A percentile compares a stretch with the other conserved stretches of the same genome.
Conservation (phyloP, 2,113 vertebrate genomes). For the Microcebus ravelobensis region DNA sequence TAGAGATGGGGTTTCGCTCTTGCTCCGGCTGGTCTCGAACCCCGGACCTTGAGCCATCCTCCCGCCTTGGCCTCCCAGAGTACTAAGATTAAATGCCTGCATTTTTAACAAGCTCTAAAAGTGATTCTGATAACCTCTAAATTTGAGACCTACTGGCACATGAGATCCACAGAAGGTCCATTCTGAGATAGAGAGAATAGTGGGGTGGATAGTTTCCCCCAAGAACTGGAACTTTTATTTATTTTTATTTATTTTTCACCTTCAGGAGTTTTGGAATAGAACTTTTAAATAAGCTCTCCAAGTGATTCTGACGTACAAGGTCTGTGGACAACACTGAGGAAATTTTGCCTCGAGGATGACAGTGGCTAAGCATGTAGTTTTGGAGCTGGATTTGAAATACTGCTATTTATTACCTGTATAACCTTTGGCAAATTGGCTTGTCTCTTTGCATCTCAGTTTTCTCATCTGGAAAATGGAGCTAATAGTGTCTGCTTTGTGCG, state of each 20-base stretch:
- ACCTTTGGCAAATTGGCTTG: neutral
- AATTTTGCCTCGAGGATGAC: neutral
- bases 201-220: neutral
- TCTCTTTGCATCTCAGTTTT: neutral
- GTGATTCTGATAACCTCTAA: neutral
- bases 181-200: neutral
- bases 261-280: too few relatives aligned
- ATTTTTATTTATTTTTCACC: too few relatives aligned
- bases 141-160: neutral
- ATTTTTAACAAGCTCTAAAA: neutral
- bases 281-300: neutral
- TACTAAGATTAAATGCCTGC: too few relatives aligned
- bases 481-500: neutral
- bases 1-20: too few relatives aligned
- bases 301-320: neutral
- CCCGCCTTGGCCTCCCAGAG: too few relatives aligned
- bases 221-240: neutral
- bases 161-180: neutral
- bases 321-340: neutral
- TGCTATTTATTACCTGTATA: neutral
- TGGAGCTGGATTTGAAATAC: neutral
- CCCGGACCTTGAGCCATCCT: too few relatives aligned
- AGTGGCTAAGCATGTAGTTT: too few relatives aligned
- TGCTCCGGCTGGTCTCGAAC: too few relatives aligned
- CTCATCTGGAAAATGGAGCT: neutral